Base-by-base conservation (phyloP, 2,113 vertebrate genomes). In the Sander vitreus region DNA sequence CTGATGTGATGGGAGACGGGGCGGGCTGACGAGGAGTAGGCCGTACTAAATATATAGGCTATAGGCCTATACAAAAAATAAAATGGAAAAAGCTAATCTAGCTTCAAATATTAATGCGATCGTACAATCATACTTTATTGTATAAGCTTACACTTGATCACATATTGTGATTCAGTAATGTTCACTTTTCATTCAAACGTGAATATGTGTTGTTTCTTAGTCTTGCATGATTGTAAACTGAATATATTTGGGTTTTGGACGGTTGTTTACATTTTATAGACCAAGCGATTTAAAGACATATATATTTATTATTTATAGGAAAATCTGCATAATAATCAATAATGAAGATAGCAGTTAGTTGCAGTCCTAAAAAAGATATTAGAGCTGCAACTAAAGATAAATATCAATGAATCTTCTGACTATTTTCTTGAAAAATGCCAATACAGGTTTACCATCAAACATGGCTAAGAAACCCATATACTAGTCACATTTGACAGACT, bases 1-100 rank as follows among this genome's bases (percentile, higher is more conserved):
- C 54, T 27, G 81, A 70, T 77, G 87, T 33, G 64, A 63, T 21
- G 67, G 67, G 83, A 80, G 85, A 85, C 55, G 80, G 84, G 76
- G 81, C 63, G 36, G 54, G 16, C n/a, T 5, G n/a, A 39, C 60
- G 73, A 53, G 12, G 39, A 57, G 55, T 13, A 23, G 53, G 53
- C 50, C 50, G 11, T 43, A 43, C 39, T 18, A 51, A 51, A 51
- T 11, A 27, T 27, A 27, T 27, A 43, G 39, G 39, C 39, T 43
- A 43, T 3, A 11, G 39, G 39, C 39, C 39, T 43, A 43, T 43
- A 43, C 10, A 3, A 10, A 43, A 39, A 39, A 43, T 43, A 11
- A 3, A 18, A 18, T 51, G 1, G 2, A 3, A 51, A 51, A 8
- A 54, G 10, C 15, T 27, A 12, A 50, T 30, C 0, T 15, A 19